Percentiles rank a stretch among this genome's conserved stretches.
phyloP scores from a whole-genome alignment of 2,113 vertebrate species.

The Prionailurus viverrinus region DNA sequence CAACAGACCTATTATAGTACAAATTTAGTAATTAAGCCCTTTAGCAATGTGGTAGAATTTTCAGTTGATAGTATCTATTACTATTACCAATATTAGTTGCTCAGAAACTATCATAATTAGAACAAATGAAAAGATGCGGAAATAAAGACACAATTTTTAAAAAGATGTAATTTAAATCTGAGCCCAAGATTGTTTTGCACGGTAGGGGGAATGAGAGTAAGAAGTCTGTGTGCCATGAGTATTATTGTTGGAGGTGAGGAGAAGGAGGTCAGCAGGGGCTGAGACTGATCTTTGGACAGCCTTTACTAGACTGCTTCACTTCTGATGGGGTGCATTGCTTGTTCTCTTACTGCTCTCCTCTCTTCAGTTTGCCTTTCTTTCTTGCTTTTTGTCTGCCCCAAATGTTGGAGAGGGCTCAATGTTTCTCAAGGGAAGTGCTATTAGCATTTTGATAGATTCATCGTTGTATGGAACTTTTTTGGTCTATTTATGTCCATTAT shows the following conservation, averaged over 20 bases:
- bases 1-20: neutral
- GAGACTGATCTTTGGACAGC: neutral
- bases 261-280: neutral
- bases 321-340: neutral
- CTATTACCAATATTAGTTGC: conserved; percentile 31
- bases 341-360: neutral
- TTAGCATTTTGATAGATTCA: conserved; percentile 19
- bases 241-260: neutral
- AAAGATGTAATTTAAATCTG: conserved; percentile 45
- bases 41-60: neutral
- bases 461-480: neutral
- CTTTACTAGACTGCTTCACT: neutral
- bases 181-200: neutral
- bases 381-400: neutral
- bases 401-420: neutral
- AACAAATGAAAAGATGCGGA: conserved; percentile 39
- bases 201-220: neutral
- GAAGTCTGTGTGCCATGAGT: neutral
- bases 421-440: neutral
- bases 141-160: conserved; percentile 39
- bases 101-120: conserved; percentile 52
- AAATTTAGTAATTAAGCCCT: conserved; percentile 60
- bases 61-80: conserved; percentile 43
- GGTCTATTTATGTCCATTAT: neutral
- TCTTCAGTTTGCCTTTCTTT: conserved; percentile 8